These are phyloP conservation scores for Uloborus plumipes DNA, from an alignment of 2,888 invertebrate genomes.

Conservation along the genomic window DNA sequence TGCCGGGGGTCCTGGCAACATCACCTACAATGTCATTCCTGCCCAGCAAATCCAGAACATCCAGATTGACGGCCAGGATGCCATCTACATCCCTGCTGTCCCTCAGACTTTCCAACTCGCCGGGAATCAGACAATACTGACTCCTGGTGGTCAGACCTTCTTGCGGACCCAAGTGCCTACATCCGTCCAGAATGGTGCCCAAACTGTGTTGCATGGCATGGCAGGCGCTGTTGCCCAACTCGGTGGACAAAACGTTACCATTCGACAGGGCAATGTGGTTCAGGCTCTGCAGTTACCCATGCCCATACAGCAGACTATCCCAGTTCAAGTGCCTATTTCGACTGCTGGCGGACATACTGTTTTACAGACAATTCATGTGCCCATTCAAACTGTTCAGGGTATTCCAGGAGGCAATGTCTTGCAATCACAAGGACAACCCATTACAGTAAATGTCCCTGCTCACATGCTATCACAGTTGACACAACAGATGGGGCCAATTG, in stretches of 20 bases:
- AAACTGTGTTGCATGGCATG: constrained; percentile 62
- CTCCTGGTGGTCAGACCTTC: constrained; percentile 77
- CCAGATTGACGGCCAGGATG: constrained; percentile 85
- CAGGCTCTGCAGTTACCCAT: constrained; percentile 67
- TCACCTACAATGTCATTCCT: constrained; percentile 74
- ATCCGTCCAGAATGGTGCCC: constrained; percentile 57
- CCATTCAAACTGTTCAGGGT: constrained; percentile 81
- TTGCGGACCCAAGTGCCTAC: constrained; percentile 74
- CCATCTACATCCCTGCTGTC: constrained; percentile 84
- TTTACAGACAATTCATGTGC: constrained; percentile 94
- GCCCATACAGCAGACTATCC: constrained; percentile 75
- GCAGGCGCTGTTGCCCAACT: constrained; percentile 70
- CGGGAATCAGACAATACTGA: constrained; percentile 71
- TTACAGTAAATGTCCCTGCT: constrained; percentile 65
- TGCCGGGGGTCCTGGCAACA: constrained; percentile 55
- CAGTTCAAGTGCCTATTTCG: constrained; percentile 83
- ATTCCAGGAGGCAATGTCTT: constrained; percentile 76
- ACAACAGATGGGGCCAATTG: constrained; percentile 66
- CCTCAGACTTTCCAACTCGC: constrained; percentile 66
- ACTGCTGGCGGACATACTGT: constrained; percentile 91
- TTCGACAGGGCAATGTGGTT: constrained; percentile 74
- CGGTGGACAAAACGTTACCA: constrained; percentile 80
- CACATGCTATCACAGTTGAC: constrained; percentile 66
- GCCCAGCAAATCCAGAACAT: constrained; percentile 85
- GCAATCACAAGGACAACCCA: constrained; percentile 61